A percentile compares a stretch with the other conserved stretches of the same genome.
These are phyloP conservation scores for Pelecanoides urinatrix DNA, from an alignment of 2,113 vertebrate species.

Conservation along the genomic window DNA sequence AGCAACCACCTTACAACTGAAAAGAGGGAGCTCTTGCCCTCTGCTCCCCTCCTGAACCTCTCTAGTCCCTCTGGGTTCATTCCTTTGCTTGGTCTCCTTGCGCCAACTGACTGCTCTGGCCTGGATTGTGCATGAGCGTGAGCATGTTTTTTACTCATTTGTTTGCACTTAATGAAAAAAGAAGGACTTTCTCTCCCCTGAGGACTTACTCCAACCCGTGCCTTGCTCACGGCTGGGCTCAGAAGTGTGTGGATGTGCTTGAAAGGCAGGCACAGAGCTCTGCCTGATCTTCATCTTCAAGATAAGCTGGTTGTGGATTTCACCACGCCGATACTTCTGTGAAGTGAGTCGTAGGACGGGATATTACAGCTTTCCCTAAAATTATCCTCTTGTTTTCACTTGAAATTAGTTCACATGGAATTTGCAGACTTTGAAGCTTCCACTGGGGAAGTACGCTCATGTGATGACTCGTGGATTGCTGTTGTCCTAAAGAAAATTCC, in stretches of 20 bases:
- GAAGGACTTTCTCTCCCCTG: neutral
- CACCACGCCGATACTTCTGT: fast-evolving
- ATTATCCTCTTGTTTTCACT: neutral
- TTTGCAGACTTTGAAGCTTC: neutral
- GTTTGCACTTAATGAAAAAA: neutral
- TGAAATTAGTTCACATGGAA: neutral
- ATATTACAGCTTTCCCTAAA: neutral
- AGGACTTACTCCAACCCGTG: neutral
- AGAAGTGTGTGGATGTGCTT: neutral
- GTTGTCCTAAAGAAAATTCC: constrained; percentile 1
- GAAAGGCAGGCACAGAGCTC: neutral
- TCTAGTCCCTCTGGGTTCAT: neutral
- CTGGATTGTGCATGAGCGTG: neutral
- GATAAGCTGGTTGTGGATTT: neutral
- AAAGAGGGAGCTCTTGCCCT: neutral
- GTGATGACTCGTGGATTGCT: neutral
- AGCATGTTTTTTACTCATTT: neutral
- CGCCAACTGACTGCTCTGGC: neutral
- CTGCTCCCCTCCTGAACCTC: neutral
- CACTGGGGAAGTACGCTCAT: neutral
- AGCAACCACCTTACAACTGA: neutral
- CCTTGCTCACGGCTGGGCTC: neutral
- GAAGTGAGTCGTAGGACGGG: neutral
- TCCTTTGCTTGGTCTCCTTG: neutral
- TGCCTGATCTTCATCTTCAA: neutral